Percentiles rank a stretch among this genome's conserved stretches.
phyloP scores from a whole-genome alignment of 2,888 invertebrate genomes.

The Tyria jacobaeae region DNA sequence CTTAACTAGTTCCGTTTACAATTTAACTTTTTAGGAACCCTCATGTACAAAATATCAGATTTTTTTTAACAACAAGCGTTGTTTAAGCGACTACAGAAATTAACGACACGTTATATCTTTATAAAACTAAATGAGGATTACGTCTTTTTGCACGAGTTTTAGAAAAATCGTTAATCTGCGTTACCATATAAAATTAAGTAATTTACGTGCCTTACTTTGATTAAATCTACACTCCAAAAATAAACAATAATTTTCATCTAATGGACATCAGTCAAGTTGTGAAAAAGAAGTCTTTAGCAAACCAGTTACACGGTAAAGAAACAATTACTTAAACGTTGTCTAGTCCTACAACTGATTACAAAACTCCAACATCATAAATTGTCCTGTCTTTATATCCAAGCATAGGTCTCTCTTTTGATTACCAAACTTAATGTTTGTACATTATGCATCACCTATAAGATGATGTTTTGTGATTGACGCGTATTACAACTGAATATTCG shows the following conservation, averaged over 20 bases:
- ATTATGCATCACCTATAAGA: conserved; percentile 50
- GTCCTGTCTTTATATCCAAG: conserved; percentile 71
- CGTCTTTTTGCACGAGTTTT: conserved; percentile 22
- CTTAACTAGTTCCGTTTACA: conserved; percentile 21
- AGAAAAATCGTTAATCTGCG: conserved; percentile 42
- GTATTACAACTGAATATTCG: conserved; percentile 36
- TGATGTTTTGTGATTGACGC: conserved; percentile 30
- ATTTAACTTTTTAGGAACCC: conserved; percentile 27
- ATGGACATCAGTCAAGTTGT: conserved; percentile 60
- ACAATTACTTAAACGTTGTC: conserved; percentile 51
- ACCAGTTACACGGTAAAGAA: conserved; percentile 48
- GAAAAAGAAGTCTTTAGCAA: conserved; percentile 51
- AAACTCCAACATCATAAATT: conserved; percentile 68
- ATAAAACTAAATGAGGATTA: conserved; percentile 22
- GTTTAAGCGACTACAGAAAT: conserved; percentile 25
- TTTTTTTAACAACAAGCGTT: conserved; percentile 28
- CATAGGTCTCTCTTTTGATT: conserved; percentile 67
- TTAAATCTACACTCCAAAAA: conserved; percentile 40
- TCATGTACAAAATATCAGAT: conserved; percentile 37
- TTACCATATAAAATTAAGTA: conserved; percentile 61
- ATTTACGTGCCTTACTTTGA: conserved; percentile 56
- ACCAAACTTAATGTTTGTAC: conserved; percentile 67
- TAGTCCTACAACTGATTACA: conserved; percentile 58
- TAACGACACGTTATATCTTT: conserved; percentile 1
- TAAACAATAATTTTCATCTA: conserved; percentile 47